Conservation (phyloP, 1,140 invertebrate genomes). For the Acromyrmex heyeri region DNA sequence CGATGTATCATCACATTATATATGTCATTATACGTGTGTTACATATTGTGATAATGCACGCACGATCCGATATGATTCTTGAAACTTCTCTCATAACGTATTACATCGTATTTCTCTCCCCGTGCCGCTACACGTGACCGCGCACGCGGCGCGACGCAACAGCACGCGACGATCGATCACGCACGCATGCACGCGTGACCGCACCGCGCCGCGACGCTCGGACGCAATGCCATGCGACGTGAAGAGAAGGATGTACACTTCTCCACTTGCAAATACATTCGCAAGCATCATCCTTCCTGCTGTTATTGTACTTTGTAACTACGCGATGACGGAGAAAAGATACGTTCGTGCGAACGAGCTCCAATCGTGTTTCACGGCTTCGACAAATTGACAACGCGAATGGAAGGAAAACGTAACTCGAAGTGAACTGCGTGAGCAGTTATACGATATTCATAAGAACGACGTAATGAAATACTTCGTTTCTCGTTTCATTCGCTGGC, state of each 20-base stretch:
- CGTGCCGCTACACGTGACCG: conserved; percentile 75
- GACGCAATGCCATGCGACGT: not conserved
- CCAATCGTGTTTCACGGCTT: not conserved
- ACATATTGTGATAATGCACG: conserved; percentile 7
- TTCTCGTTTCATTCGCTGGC: conserved; percentile 20
- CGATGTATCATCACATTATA: not conserved
- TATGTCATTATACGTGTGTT: not conserved
- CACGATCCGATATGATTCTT: conserved; percentile 57
- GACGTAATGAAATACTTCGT: conserved; percentile 4
- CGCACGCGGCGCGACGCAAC: conserved; percentile 74
- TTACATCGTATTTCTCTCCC: conserved; percentile 57
- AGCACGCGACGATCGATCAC: conserved; percentile 76
- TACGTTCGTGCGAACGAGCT: conserved; percentile 22
- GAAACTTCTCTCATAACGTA: conserved; percentile 66
- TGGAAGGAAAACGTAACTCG: not conserved
- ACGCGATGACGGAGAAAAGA: not conserved
- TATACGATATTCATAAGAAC: conserved; percentile 34
- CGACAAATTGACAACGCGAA: conserved; percentile 50
- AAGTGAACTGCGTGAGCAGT: conserved; percentile 4
- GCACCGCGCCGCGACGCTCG: not conserved
- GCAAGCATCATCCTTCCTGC: conserved; percentile 9
- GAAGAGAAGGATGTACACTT: conserved; percentile 40
- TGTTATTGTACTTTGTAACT: conserved; percentile 3
- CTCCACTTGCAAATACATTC: conserved; percentile 49
- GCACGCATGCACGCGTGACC: conserved; percentile 71